Conservation (phyloP, 2,888 invertebrate genomes). For the Smittia sp. region DNA sequence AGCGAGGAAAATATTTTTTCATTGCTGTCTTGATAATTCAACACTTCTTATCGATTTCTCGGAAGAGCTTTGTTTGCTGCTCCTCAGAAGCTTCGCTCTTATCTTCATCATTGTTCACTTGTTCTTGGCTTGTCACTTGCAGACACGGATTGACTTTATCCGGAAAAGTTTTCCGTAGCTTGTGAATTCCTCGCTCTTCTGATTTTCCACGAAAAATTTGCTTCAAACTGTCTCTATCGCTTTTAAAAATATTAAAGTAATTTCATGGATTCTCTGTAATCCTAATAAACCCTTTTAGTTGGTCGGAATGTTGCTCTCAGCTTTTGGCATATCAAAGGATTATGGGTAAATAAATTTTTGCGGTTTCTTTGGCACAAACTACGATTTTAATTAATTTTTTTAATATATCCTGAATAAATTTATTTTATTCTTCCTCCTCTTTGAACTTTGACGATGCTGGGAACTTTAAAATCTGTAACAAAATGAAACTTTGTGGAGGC, state of each 20-base stretch:
- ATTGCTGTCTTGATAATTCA: constrained; percentile 8
- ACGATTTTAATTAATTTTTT: constrained; percentile 14
- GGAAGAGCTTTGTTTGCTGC: not conserved
- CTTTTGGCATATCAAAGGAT: constrained; percentile 14
- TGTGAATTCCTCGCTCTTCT: not conserved
- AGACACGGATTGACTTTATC: constrained; percentile 15
- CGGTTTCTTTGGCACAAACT: not conserved
- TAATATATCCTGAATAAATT: constrained; percentile 12
- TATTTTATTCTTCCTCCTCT: not conserved
- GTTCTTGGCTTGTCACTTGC: not conserved
- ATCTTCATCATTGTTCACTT: constrained; percentile 13
- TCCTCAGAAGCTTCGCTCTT: not conserved
- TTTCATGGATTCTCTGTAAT: constrained; percentile 9
- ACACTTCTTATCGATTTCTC: constrained; percentile 12
- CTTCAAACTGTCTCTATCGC: not conserved
- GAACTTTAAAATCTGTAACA: not conserved
- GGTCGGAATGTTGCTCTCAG: not conserved
- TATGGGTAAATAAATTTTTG: constrained; percentile 1
- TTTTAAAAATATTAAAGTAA: not conserved
- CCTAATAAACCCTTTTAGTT: constrained; percentile 19
- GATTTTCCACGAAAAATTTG: not conserved
- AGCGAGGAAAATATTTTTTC: not conserved
- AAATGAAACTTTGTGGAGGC: not conserved
- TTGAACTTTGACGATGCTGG: constrained; percentile 1
- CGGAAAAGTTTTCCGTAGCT: not conserved